Evolutionary conservation across 2,888 invertebrate genomes (phyloP).

Genomic region (Xiphydria camelus): DNA sequence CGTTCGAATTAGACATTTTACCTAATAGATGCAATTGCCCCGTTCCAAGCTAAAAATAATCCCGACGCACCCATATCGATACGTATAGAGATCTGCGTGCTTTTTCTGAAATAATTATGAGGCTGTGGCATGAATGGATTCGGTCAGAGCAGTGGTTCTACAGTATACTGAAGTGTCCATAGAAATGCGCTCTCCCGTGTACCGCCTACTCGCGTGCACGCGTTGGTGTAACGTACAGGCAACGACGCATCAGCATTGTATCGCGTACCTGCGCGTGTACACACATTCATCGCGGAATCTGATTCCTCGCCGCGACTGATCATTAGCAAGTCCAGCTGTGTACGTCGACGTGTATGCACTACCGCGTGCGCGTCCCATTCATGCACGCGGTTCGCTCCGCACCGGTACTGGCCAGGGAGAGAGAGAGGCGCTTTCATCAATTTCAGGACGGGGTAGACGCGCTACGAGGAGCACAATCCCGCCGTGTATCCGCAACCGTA

Average conservation of each 20-base stretch:
- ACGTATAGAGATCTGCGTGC: too few species aligned
- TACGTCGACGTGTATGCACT: background rate
- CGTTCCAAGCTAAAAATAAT: background rate
- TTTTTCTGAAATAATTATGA: too few species aligned
- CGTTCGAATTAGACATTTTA: background rate
- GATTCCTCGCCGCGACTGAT: conserved; percentile 44
- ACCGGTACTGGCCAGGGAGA: too few species aligned
- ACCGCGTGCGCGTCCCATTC: background rate
- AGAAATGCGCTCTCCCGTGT: background rate
- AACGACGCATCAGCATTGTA: background rate
- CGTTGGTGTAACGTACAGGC: background rate
- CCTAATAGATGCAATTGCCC: background rate
- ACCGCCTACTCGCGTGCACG: background rate
- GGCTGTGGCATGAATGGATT: conserved; percentile 37
- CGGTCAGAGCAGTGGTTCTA: conserved; percentile 5
- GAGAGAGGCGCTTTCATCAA: too few species aligned
- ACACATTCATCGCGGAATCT: conserved; percentile 33
- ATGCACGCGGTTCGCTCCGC: background rate
- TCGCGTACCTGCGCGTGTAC: background rate
- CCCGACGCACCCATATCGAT: too few species aligned
- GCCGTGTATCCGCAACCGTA: too few species aligned
- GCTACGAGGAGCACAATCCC: too few species aligned
- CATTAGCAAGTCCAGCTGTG: conserved; percentile 44
- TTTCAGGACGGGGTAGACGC: too few species aligned
- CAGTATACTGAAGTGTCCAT: conserved; percentile 7